These are phyloP conservation scores for Turnix velox DNA, from an alignment of 2,113 vertebrate species.

Conservation along the genomic window DNA sequence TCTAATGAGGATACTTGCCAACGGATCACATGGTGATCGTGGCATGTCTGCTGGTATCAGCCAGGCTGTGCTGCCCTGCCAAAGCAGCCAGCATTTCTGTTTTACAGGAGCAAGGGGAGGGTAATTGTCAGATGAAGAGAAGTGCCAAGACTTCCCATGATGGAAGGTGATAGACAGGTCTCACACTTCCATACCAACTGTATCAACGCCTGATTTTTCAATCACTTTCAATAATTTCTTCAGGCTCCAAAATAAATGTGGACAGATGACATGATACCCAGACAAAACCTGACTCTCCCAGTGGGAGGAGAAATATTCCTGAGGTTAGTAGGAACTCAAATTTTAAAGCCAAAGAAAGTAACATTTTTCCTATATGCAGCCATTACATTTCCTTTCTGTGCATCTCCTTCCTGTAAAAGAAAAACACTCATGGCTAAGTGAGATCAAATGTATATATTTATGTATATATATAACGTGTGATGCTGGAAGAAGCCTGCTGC, in stretches of 20 bases:
- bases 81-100: background rate
- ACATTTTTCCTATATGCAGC: conserved; percentile 46
- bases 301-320: conserved; percentile 43
- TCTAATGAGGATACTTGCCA: background rate
- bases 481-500: conserved; percentile 44
- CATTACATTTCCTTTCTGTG: conserved; percentile 59
- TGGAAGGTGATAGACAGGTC: conserved; percentile 47
- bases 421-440: conserved; percentile 11
- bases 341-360: conserved; percentile 67
- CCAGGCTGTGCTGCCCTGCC: background rate
- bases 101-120: background rate
- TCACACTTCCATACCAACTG: conserved; percentile 40
- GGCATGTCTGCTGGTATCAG: background rate
- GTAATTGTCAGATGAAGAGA: conserved; percentile 4
- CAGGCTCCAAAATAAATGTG: conserved; percentile 45
- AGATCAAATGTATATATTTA: conserved; percentile 52
- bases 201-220: conserved; percentile 59
- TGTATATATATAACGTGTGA: conserved; percentile 15
- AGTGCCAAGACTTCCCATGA: conserved; percentile 20
- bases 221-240: conserved; percentile 57
- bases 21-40: background rate
- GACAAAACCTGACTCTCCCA: conserved; percentile 58
- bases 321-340: conserved; percentile 34
- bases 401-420: conserved; percentile 47
- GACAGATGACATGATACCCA: conserved; percentile 64